Conservation (phyloP, 2,113 vertebrate genomes). For the Callochromis pleurospilus region DNA sequence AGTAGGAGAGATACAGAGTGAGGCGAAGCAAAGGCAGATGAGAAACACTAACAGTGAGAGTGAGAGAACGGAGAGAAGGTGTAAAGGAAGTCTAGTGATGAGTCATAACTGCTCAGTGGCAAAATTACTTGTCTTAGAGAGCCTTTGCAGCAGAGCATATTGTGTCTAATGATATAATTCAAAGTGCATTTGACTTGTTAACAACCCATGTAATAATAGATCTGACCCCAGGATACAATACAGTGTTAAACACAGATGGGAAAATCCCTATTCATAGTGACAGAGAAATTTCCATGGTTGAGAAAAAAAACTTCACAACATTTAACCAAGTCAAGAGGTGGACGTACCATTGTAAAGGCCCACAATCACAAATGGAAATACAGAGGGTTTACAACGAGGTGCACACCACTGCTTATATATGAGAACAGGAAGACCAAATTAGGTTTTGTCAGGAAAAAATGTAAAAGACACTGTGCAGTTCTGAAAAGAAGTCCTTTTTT, state of each 20-base stretch:
- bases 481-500: background rate
- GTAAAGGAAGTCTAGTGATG: conserved; percentile 25
- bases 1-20: background rate
- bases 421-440: background rate
- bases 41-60: background rate
- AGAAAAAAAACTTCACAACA: background rate
- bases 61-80: background rate
- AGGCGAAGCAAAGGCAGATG: background rate
- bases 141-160: conserved; percentile 17
- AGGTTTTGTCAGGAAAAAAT: background rate
- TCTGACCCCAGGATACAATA: background rate
- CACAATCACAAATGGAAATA: background rate
- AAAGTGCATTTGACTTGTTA: background rate
- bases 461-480: background rate
- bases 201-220: background rate
- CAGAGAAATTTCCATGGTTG: background rate
- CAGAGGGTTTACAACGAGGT: background rate
- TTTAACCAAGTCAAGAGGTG: background rate
- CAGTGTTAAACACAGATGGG: background rate
- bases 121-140: conserved; percentile 9
- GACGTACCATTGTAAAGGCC: background rate
- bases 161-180: background rate
- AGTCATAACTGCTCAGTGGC: conserved; percentile 43
- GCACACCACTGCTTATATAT: background rate
- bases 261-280: background rate